Percentiles rank a stretch among this genome's conserved stretches.
phyloP scores from a whole-genome alignment of 2,113 vertebrate genomes.

The Caretta caretta region DNA sequence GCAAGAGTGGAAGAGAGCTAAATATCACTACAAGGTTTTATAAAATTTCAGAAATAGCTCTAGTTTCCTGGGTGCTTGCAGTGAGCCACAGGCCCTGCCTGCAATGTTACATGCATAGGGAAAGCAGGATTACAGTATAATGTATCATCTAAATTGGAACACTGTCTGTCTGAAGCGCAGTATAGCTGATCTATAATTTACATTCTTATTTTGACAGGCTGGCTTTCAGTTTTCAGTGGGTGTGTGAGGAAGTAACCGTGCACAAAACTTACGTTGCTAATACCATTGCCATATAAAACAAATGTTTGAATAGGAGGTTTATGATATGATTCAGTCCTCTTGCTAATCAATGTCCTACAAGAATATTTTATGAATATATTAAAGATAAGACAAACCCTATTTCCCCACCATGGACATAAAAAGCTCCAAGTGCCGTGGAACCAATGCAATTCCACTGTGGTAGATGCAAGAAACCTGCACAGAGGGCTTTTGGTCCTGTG shows the following conservation, averaged over 20 bases:
- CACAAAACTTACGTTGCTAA: constrained; percentile 81
- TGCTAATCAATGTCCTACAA: constrained; percentile 78
- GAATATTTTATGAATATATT: constrained; percentile 77
- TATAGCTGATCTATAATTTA: constrained; percentile 72
- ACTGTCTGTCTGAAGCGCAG: constrained; percentile 64
- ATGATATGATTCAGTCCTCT: constrained; percentile 80
- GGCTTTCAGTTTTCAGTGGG: constrained; percentile 77
- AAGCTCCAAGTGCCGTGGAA: constrained; percentile 53
- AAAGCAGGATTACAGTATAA: constrained; percentile 2
- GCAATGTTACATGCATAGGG: constrained; percentile 26
- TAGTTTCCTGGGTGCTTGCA: neutral
- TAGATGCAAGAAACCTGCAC: constrained; percentile 31
- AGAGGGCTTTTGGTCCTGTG: constrained; percentile 30
- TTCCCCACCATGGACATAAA: constrained; percentile 46
- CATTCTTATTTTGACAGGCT: constrained; percentile 73
- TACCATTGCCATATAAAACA: constrained; percentile 82
- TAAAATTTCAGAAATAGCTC: neutral
- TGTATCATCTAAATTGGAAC: constrained; percentile 56
- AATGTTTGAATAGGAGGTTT: constrained; percentile 79
- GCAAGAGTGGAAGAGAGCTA: neutral
- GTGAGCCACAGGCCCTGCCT: constrained; percentile 4
- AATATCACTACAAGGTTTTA: neutral
- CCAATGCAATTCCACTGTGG: constrained; percentile 3
- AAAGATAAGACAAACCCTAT: constrained; percentile 73
- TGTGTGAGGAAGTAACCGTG: constrained; percentile 77